phyloP scores from a whole-genome alignment of 2,888 invertebrate species.

The Apotomis turbidana region DNA sequence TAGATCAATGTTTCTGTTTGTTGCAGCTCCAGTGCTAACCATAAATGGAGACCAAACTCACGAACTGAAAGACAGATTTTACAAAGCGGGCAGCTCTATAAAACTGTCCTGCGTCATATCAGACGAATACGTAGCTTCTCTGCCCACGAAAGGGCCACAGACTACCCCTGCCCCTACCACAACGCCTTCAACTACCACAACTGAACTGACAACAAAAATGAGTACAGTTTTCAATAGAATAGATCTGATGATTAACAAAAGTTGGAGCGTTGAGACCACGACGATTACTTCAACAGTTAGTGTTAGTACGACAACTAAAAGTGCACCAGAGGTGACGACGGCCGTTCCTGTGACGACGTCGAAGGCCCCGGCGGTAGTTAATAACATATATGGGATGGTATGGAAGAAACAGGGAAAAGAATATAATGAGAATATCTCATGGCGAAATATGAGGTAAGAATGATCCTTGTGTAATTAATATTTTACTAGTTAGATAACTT shows the following conservation, averaged over 20 bases:
- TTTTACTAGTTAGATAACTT: too few species aligned
- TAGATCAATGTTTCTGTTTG: neutral
- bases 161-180: conserved; percentile 62
- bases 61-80: conserved; percentile 88
- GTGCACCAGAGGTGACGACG: conserved; percentile 57
- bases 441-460: conserved; percentile 76
- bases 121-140: conserved; percentile 67
- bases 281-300: conserved; percentile 76
- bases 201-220: conserved; percentile 72
- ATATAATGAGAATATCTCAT: conserved; percentile 70
- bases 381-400: conserved; percentile 75
- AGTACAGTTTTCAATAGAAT: conserved; percentile 78
- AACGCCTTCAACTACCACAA: conserved; percentile 68
- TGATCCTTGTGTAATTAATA: conserved; percentile 1
- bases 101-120: conserved; percentile 86
- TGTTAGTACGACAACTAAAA: conserved; percentile 71
- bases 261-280: conserved; percentile 81
- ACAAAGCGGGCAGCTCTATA: conserved; percentile 89
- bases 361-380: conserved; percentile 62
- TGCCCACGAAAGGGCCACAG: conserved; percentile 61
- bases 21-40: conserved; percentile 88
- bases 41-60: conserved; percentile 89
- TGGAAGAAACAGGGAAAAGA: conserved; percentile 81
- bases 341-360: conserved; percentile 64
- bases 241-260: conserved; percentile 80